Conservation (phyloP, 2,113 vertebrate genomes). For the Sebastes fasciatus region DNA sequence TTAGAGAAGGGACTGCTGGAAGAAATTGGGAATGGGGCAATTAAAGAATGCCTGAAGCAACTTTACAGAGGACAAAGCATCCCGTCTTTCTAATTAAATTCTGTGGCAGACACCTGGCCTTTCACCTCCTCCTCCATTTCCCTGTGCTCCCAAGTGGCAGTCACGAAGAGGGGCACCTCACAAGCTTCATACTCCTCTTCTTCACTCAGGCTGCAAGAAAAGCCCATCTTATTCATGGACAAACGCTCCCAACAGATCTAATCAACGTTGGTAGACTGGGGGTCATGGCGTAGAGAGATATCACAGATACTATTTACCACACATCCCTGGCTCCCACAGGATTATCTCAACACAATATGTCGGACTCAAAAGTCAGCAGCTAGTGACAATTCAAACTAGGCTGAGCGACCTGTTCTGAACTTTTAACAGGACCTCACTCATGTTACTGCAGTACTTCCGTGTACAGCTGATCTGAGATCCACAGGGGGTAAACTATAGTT, state of each 20-base stretch:
- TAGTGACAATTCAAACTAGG: slow-evolving; percentile 39
- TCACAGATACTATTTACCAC: slow-evolving; percentile 65
- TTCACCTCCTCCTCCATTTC: slow-evolving; percentile 83
- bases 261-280: slow-evolving; percentile 52
- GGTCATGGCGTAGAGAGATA: slow-evolving; percentile 56
- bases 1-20: slow-evolving; percentile 56
- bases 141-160: slow-evolving; percentile 70
- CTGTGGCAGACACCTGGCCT: slow-evolving; percentile 85
- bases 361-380: slow-evolving; percentile 42
- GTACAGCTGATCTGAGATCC: slow-evolving; percentile 20
- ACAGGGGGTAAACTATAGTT: slow-evolving; percentile 6
- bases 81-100: slow-evolving; percentile 86
- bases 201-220: slow-evolving; percentile 57
- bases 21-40: slow-evolving; percentile 80
- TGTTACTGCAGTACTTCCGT: slow-evolving; percentile 1
- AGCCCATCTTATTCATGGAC: slow-evolving; percentile 58
- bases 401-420: slow-evolving; percentile 25
- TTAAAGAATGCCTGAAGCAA: slow-evolving; percentile 88
- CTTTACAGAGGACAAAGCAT: slow-evolving; percentile 84
- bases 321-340: slow-evolving; percentile 31
- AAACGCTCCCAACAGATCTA: slow-evolving; percentile 69
- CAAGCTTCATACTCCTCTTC: slow-evolving; percentile 62
- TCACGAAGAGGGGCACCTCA: slow-evolving; percentile 62
- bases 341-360: slow-evolving; percentile 30
- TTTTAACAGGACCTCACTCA: slow-evolving; percentile 23